Evolutionary conservation across 1,140 invertebrate genomes (phyloP).

Genomic region (Eciton burchellii): DNA sequence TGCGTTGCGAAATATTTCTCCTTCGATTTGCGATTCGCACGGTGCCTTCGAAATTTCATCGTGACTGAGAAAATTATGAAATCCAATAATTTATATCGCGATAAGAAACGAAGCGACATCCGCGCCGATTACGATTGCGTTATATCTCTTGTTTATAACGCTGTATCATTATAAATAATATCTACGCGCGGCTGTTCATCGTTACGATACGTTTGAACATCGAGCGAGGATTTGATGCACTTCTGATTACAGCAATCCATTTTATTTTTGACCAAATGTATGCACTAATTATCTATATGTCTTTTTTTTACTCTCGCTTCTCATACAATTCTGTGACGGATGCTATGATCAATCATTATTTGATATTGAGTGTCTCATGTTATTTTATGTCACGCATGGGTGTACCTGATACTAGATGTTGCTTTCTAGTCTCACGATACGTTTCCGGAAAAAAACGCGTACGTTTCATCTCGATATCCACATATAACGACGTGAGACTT

Average conservation of each 20-base stretch:
- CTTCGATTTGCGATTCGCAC: background rate
- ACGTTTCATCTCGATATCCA: background rate
- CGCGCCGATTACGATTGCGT: background rate
- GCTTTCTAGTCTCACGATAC: too few relatives aligned
- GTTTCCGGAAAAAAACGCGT: too few relatives aligned
- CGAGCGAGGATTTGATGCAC: background rate
- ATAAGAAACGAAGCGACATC: slow-evolving; percentile 34
- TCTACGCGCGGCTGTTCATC: background rate
- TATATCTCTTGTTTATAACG: slow-evolving; percentile 10
- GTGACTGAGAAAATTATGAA: slow-evolving; percentile 22
- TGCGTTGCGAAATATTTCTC: background rate
- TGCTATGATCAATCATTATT: background rate
- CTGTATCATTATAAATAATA: slow-evolving; percentile 32
- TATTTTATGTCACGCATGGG: background rate
- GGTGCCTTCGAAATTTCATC: slow-evolving; percentile 16
- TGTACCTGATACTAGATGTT: background rate
- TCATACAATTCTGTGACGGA: background rate
- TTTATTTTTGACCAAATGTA: background rate
- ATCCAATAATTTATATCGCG: slow-evolving; percentile 34
- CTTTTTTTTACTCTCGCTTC: background rate
- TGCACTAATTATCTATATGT: background rate
- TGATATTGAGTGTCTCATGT: background rate
- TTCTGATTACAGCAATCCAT: slow-evolving; percentile 33
- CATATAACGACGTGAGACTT: background rate
- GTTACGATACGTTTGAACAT: background rate